Conservation (phyloP, 1,140 invertebrate species). For the Aphis craccivora region DNA sequence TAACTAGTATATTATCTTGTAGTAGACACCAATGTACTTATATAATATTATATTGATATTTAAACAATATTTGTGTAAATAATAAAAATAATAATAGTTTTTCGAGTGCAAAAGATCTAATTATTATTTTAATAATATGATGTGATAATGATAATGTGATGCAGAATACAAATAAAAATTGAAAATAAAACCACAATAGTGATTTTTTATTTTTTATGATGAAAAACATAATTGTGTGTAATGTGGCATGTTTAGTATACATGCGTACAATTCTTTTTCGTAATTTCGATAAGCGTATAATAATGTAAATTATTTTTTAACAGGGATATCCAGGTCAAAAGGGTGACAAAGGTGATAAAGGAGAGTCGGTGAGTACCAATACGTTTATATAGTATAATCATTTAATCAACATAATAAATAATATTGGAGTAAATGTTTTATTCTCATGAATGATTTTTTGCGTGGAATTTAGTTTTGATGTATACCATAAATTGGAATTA, state of each 20-base stretch:
- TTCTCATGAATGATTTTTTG: background rate
- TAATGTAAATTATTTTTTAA: slow-evolving; percentile 58
- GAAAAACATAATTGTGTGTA: background rate
- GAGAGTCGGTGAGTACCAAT: slow-evolving; percentile 81
- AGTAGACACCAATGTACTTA: background rate
- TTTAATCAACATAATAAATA: background rate
- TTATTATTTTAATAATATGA: too few relatives aligned
- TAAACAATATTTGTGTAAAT: background rate
- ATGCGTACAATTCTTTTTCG: background rate
- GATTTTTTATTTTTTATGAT: background rate
- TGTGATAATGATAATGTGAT: background rate
- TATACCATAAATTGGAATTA: background rate
- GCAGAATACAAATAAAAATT: background rate
- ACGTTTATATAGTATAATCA: background rate
- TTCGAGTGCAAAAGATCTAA: background rate
- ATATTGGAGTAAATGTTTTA: background rate
- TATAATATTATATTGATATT: background rate
- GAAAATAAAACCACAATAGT: background rate
- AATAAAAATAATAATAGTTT: background rate
- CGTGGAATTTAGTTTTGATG: background rate
- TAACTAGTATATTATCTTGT: background rate
- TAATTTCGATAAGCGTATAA: background rate
- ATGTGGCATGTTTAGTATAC: background rate
- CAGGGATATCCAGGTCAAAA: slow-evolving; percentile 88
- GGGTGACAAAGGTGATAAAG: slow-evolving; percentile 90